These are phyloP conservation scores for Phenacoccus solenopsis DNA, from an alignment of 1,140 invertebrate genomes.

Conservation along the genomic window DNA sequence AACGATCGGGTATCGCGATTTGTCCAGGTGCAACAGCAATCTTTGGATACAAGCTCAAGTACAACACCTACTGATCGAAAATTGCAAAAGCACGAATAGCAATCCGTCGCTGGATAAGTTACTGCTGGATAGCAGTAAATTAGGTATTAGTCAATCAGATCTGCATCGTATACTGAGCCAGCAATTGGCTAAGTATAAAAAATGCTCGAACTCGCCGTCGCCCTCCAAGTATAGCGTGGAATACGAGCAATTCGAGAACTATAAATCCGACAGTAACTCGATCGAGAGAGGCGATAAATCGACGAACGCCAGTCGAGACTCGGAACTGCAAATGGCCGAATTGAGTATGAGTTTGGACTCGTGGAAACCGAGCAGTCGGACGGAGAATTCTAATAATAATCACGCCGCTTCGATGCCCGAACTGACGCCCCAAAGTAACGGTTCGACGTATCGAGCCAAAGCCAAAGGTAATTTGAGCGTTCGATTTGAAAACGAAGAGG, in stretches of 20 bases:
- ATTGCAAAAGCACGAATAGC: slow-evolving; percentile 1
- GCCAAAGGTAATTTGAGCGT: slow-evolving; percentile 38
- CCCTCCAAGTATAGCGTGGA: background rate
- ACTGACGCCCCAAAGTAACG: slow-evolving; percentile 33
- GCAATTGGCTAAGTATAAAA: background rate
- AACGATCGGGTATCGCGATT: background rate
- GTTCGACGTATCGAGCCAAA: background rate
- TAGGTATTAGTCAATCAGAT: slow-evolving; percentile 5
- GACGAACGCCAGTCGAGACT: slow-evolving; percentile 38
- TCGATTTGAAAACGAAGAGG: slow-evolving; percentile 41
- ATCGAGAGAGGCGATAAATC: background rate
- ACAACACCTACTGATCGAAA: background rate
- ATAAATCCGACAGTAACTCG: background rate
- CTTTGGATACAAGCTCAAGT: background rate
- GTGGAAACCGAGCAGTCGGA: slow-evolving; percentile 32
- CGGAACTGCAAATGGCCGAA: slow-evolving; percentile 37
- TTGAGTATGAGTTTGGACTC: slow-evolving; percentile 36
- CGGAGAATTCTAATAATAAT: slow-evolving; percentile 26
- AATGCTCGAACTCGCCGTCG: background rate
- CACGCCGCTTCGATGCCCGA: slow-evolving; percentile 44
- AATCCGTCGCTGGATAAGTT: background rate
- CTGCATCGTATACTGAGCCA: slow-evolving; percentile 7
- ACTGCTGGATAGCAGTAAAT: background rate
- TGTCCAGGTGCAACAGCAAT: background rate
- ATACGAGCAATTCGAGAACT: background rate